These are phyloP conservation scores for Drosophila lacteicornis DNA, from an alignment of 1,140 invertebrate species.

Conservation along the genomic window DNA sequence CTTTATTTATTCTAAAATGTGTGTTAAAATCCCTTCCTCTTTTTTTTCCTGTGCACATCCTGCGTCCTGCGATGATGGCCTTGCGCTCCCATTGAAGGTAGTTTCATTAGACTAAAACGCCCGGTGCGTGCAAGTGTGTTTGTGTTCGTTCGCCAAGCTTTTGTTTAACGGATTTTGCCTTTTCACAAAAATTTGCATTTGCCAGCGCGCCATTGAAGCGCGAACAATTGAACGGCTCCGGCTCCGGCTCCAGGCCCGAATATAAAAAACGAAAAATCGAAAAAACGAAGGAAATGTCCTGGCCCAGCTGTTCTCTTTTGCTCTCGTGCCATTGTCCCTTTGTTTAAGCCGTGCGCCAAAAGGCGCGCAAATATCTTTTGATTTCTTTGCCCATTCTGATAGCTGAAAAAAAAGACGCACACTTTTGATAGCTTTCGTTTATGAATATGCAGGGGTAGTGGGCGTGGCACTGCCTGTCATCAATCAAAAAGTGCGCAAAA, in stretches of 20 bases:
- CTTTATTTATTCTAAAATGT: too few relatives aligned
- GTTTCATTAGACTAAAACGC: slow-evolving; percentile 80
- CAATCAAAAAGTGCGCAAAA: slow-evolving; percentile 83
- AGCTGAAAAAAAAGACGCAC: slow-evolving; percentile 66
- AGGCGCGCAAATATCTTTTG: slow-evolving; percentile 81
- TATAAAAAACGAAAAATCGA: not conserved
- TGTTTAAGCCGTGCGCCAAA: slow-evolving; percentile 74
- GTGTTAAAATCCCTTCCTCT: not conserved
- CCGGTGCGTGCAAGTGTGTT: slow-evolving; percentile 41
- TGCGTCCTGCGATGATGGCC: slow-evolving; percentile 17
- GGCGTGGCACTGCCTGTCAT: slow-evolving; percentile 61
- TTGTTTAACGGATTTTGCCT: slow-evolving; percentile 71
- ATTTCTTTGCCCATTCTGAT: slow-evolving; percentile 55
- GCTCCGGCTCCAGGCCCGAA: slow-evolving; percentile 18
- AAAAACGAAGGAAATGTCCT: slow-evolving; percentile 24
- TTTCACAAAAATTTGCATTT: slow-evolving; percentile 75
- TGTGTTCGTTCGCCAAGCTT: slow-evolving; percentile 33
- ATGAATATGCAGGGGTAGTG: slow-evolving; percentile 48
- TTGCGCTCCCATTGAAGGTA: slow-evolving; percentile 44
- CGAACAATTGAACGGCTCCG: slow-evolving; percentile 65
- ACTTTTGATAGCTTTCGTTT: slow-evolving; percentile 81
- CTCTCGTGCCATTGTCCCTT: slow-evolving; percentile 60
- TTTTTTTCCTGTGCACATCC: slow-evolving; percentile 18
- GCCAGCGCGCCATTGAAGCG: slow-evolving; percentile 63
- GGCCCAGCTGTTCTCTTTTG: slow-evolving; percentile 79